Conservation (phyloP, 2,888 invertebrate species). For the Metacarcinus magister region DNA sequence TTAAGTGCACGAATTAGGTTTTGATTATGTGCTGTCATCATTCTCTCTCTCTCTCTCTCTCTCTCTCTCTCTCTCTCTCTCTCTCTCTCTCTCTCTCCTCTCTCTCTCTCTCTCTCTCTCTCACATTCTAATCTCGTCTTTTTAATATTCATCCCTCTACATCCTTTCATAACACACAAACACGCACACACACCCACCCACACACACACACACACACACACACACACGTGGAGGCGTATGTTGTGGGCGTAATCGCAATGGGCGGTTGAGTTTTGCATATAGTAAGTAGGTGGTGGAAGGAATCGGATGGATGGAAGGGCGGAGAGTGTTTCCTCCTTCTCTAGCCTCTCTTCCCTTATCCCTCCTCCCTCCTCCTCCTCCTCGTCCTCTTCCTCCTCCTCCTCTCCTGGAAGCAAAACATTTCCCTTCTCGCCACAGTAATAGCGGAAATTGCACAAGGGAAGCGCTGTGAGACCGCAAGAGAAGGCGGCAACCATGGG, state of each 20-base stretch:
- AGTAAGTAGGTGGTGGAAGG: not conserved
- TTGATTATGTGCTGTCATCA: not conserved
- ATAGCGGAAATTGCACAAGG: slow-evolving; percentile 68
- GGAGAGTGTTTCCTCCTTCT: not conserved
- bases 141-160: not conserved
- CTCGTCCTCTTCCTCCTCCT: not conserved
- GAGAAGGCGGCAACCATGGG: slow-evolving; percentile 63
- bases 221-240: not conserved
- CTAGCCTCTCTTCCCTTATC: not conserved
- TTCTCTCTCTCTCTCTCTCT: slow-evolving; percentile 51
- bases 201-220: slow-evolving; percentile 57
- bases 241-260: not conserved
- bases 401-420: slow-evolving; percentile 62
- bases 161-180: not conserved
- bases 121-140: not conserved
- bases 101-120: slow-evolving; percentile 50
- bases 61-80: not conserved
- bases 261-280: not conserved
- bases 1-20: not conserved
- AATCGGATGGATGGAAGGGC: not conserved
- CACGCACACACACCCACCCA: not conserved
- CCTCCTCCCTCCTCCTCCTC: not conserved
- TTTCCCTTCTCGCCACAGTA: slow-evolving; percentile 63
- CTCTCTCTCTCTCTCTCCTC: slow-evolving; percentile 4
- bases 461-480: slow-evolving; percentile 68